Percentiles rank a stretch among this genome's conserved stretches.
Conservation (phyloP, 2,888 invertebrate genomes). For the Sinopyrophorus schimmeli region DNA sequence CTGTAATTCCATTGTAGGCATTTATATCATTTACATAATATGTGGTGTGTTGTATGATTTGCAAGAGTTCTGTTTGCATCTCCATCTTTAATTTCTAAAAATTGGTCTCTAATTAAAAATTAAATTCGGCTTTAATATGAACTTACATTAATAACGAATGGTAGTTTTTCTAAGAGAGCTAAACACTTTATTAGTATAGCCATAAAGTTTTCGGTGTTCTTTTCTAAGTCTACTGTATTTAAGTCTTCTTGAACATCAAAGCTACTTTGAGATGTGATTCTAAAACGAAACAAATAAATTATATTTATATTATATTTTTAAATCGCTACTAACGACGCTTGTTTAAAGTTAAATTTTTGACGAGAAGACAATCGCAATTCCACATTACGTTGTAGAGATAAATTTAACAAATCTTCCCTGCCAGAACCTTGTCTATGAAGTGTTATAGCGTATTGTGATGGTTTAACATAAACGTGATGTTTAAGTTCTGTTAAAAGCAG, state of each 20-base stretch:
- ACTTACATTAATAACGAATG: slow-evolving; percentile 80
- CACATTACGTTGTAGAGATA: slow-evolving; percentile 63
- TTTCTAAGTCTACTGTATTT: slow-evolving; percentile 62
- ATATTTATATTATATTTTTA: no score
- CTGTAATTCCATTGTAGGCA: slow-evolving; percentile 41
- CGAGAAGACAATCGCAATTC: slow-evolving; percentile 62
- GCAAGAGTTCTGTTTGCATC: slow-evolving; percentile 79
- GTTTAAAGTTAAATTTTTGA: slow-evolving; percentile 58
- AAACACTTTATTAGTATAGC: slow-evolving; percentile 84
- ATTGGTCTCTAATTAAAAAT: slow-evolving; percentile 11
- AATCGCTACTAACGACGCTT: no score
- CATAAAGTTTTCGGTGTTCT: slow-evolving; percentile 70
- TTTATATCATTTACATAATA: slow-evolving; percentile 71
- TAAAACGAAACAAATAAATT: no score
- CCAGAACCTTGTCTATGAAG: slow-evolving; percentile 67
- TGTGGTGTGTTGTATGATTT: slow-evolving; percentile 78
- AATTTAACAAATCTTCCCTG: slow-evolving; percentile 55
- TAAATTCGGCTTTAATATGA: neutral
- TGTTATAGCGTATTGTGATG: slow-evolving; percentile 51
- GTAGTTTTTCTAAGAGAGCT: slow-evolving; percentile 78
- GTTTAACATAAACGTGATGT: slow-evolving; percentile 66
- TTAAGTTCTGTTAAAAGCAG: slow-evolving; percentile 72
- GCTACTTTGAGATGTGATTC: no score
- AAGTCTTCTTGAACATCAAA: slow-evolving; percentile 63
- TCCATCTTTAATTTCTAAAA: slow-evolving; percentile 76